A percentile compares a stretch with the other conserved stretches of the same genome.
These are phyloP conservation scores for Hypotaenidia philippensis DNA, from an alignment of 2,797 vertebrate species.

Conservation along the genomic window DNA sequence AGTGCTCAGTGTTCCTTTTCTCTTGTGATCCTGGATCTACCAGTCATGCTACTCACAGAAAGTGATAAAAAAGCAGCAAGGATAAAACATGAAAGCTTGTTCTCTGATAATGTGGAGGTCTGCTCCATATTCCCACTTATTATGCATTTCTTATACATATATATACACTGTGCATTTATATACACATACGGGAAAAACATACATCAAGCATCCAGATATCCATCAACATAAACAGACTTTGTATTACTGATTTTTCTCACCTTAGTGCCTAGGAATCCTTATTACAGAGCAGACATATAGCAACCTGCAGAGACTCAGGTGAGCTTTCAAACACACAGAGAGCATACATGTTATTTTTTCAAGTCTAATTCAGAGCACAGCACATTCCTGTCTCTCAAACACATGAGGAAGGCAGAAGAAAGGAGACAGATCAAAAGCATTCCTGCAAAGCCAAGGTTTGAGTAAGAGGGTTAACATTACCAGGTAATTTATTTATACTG, in stretches of 20 bases:
- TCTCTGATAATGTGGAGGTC: not conserved
- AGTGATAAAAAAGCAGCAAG: not conserved
- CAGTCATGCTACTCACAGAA: not conserved
- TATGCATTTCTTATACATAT: not conserved
- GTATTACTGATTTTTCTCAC: not conserved
- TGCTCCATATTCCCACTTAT: not conserved
- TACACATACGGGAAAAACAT: not conserved
- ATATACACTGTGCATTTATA: not conserved
- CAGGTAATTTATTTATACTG: slow-evolving; percentile 46
- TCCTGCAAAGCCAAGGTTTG: slow-evolving; percentile 3
- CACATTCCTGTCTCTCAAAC: not conserved
- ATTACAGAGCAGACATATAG: not conserved
- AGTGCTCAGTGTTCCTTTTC: not conserved
- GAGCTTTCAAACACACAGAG: not conserved
- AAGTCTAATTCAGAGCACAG: not conserved
- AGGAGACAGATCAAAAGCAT: slow-evolving; percentile 39
- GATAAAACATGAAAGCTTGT: not conserved
- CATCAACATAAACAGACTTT: not conserved
- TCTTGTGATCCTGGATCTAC: slow-evolving; percentile 41
- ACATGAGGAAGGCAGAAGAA: not conserved
- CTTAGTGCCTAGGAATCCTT: not conserved
- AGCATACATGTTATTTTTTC: not conserved
- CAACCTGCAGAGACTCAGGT: not conserved
- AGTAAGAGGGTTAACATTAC: slow-evolving; percentile 18
- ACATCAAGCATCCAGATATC: not conserved